Percentiles rank a stretch among this genome's conserved stretches.
Evolutionary conservation across 2,113 vertebrate genomes (phyloP).

Genomic region (Tautogolabrus adspersus): DNA sequence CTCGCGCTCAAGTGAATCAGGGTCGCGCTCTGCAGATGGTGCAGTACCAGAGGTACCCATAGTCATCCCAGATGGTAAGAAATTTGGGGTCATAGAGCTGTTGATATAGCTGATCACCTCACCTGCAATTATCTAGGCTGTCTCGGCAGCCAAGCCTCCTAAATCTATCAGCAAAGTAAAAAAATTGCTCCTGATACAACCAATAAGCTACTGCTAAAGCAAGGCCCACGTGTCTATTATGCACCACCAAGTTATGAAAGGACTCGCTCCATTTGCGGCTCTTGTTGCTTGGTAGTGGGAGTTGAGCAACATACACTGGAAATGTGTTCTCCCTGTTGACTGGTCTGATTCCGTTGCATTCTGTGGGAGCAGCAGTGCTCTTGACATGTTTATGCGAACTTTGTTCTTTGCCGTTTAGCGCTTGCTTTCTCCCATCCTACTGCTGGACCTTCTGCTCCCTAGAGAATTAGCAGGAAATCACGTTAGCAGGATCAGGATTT

Average conservation of each 20-base stretch:
- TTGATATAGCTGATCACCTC: not conserved
- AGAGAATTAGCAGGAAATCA: constrained; percentile 72
- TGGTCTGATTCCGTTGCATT: constrained; percentile 38
- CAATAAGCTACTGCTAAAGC: not conserved
- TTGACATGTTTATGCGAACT: constrained; percentile 75
- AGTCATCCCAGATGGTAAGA: constrained; percentile 81
- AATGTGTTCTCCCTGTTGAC: constrained; percentile 59
- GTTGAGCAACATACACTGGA: constrained; percentile 57
- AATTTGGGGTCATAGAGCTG: constrained; percentile 5
- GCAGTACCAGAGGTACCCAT: constrained; percentile 68
- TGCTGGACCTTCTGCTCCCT: constrained; percentile 62
- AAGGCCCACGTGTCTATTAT: not conserved
- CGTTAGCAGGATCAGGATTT: constrained; percentile 45
- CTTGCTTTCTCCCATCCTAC: constrained; percentile 69
- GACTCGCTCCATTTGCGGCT: constrained; percentile 13
- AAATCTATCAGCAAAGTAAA: not conserved
- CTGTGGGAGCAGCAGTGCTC: constrained; percentile 53
- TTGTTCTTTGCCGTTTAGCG: constrained; percentile 62
- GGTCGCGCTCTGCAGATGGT: constrained; percentile 64
- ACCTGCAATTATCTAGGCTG: not conserved
- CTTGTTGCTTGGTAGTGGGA: constrained; percentile 40
- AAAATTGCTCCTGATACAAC: constrained; percentile 6
- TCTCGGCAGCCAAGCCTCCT: constrained; percentile 2
- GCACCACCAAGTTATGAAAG: not conserved
- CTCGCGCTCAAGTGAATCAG: constrained; percentile 73